Percentiles rank a stretch among this genome's conserved stretches.
Conservation (phyloP, 2,797 vertebrate species). For the Betta splendens region DNA sequence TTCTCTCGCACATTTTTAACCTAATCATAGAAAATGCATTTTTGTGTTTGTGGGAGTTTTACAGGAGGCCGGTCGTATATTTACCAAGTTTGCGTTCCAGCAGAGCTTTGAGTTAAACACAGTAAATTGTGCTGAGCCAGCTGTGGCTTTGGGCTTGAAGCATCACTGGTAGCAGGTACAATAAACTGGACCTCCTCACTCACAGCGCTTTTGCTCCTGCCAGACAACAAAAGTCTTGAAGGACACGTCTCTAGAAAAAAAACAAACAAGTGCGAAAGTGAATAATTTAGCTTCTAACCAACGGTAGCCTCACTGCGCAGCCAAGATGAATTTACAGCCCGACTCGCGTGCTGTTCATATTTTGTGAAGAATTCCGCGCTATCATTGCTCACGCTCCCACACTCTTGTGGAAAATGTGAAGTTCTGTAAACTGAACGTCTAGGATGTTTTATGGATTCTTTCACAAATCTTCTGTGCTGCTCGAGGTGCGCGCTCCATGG, state of each 20-base stretch:
- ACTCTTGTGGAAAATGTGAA: conserved; percentile 55
- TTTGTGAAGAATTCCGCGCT: conserved; percentile 25
- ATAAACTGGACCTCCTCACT: conserved; percentile 68
- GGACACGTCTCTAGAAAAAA: conserved; percentile 29
- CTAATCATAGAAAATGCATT: conserved; percentile 23
- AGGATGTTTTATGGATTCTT: conserved; percentile 61
- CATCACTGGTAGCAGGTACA: conserved; percentile 46
- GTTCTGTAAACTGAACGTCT: conserved; percentile 54
- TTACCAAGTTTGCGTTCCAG: conserved; percentile 79
- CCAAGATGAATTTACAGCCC: conserved; percentile 44
- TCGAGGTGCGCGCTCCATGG: conserved; percentile 16
- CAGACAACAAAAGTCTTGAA: conserved; percentile 38
- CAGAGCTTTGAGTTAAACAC: conserved; percentile 75
- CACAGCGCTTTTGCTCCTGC: conserved; percentile 34
- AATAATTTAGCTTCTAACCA: conserved; percentile 48
- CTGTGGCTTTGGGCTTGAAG: conserved; percentile 61
- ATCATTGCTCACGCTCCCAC: conserved; percentile 52
- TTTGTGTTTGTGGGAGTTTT: conserved; percentile 37
- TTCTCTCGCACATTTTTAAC: conserved; percentile 13
- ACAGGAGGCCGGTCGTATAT: conserved; percentile 75
- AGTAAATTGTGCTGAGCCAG: conserved; percentile 73
- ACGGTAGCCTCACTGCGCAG: conserved; percentile 14
- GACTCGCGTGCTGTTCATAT: conserved; percentile 40
- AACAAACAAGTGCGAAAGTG: conserved; percentile 32
- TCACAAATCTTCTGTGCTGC: conserved; percentile 59